These are phyloP conservation scores for Cydia amplana DNA, from an alignment of 1,140 invertebrate species.

Conservation along the genomic window DNA sequence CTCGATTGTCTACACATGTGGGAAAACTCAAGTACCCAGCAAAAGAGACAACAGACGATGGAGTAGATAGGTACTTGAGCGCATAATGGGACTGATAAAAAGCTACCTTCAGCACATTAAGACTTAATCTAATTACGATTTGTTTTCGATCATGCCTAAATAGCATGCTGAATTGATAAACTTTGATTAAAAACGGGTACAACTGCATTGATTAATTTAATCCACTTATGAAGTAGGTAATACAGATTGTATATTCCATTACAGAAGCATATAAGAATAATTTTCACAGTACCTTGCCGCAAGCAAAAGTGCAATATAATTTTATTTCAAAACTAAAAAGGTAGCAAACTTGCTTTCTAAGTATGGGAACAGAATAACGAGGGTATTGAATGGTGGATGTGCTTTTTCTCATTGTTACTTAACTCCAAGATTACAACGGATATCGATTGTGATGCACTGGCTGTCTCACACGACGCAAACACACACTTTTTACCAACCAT, in stretches of 20 bases:
- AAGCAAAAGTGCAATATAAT: background rate
- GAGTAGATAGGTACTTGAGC: background rate
- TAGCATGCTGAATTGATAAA: background rate
- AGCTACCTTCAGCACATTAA: slow-evolving; percentile 2
- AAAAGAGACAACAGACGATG: slow-evolving; percentile 56
- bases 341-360: slow-evolving; percentile 27
- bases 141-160: background rate
- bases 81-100: slow-evolving; percentile 25
- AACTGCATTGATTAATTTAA: background rate
- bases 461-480: slow-evolving; percentile 48
- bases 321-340: background rate
- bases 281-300: background rate
- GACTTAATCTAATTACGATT: background rate
- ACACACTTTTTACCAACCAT: slow-evolving; percentile 51
- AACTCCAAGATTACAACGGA: slow-evolving; percentile 62
- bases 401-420: slow-evolving; percentile 67
- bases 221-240: background rate
- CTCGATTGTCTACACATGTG: slow-evolving; percentile 68
- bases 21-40: slow-evolving; percentile 61
- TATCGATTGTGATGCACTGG: slow-evolving; percentile 67
- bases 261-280: background rate
- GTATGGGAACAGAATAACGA: slow-evolving; percentile 59
- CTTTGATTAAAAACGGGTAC: slow-evolving; percentile 1
- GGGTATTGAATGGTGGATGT: slow-evolving; percentile 54
- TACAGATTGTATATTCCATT: background rate